Conservation (phyloP, 2,797 vertebrate species). For the Smutsia gigantea region DNA sequence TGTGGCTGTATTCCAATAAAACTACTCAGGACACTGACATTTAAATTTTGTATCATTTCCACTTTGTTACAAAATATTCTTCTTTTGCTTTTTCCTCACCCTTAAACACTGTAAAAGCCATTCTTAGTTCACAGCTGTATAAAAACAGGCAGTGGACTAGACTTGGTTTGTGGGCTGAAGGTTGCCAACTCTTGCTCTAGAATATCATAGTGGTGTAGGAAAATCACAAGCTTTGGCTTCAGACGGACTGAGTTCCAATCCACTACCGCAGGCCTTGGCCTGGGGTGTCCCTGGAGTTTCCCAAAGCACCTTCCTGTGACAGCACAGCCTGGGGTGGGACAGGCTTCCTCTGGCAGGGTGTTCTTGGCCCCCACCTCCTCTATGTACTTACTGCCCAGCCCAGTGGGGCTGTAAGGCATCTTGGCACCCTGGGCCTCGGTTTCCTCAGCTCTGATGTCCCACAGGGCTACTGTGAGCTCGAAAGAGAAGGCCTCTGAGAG, state of each 20-base stretch:
- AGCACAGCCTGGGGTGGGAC: accelerated
- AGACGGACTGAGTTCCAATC: neutral
- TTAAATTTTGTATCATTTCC: neutral
- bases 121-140: neutral
- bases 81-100: neutral
- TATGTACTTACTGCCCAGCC: too few relatives aligned
- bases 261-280: neutral
- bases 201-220: accelerated
- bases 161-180: accelerated
- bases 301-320: accelerated
- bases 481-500: neutral
- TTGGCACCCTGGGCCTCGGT: neutral
- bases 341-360: neutral
- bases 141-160: neutral
- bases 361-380: neutral
- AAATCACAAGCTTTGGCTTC: neutral
- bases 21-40: too few relatives aligned
- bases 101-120: neutral
- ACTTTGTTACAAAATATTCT: neutral
- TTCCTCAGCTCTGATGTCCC: neutral
- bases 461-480: accelerated
- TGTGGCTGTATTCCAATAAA: accelerated
- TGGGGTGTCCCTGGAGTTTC: neutral
- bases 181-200: neutral
- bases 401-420: neutral